A percentile compares a stretch with the other conserved stretches of the same genome.
Evolutionary conservation across 2,797 vertebrate species (phyloP).

Genomic region (Melopsittacus undulatus): DNA sequence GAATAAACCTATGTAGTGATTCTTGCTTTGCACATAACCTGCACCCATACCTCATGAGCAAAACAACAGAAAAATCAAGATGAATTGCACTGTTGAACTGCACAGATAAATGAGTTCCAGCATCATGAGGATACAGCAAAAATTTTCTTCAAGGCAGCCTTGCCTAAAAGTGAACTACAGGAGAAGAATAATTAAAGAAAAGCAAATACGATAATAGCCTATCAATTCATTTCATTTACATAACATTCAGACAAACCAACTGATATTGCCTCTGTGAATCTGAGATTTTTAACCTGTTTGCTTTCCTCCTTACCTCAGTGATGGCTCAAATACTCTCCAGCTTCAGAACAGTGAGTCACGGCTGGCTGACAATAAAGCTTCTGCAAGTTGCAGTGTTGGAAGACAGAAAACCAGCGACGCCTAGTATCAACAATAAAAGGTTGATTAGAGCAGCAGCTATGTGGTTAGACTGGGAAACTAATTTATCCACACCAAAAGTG

Average conservation of each 20-base stretch:
- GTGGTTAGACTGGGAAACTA: no score
- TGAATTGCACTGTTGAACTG: background rate
- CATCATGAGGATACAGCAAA: background rate
- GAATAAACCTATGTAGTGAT: background rate
- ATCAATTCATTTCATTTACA: background rate
- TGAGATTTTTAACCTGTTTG: background rate
- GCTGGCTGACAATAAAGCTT: background rate
- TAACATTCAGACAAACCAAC: background rate
- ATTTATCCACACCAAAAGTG: background rate
- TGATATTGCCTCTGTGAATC: background rate
- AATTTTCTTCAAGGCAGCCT: background rate
- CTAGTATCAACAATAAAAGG: background rate
- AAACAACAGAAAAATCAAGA: background rate
- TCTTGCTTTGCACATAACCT: background rate
- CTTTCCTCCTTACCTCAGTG: background rate
- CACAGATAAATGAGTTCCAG: background rate
- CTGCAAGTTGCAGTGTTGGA: background rate
- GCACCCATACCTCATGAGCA: accelerated
- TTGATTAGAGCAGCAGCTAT: background rate
- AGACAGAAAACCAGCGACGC: background rate
- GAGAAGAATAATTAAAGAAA: no score
- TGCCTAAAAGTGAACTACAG: background rate
- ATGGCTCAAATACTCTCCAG: background rate
- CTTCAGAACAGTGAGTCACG: background rate
- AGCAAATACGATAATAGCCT: background rate